Evolutionary conservation across 1,140 invertebrate genomes (phyloP).

Genomic region (Drosophila pruinosa): DNA sequence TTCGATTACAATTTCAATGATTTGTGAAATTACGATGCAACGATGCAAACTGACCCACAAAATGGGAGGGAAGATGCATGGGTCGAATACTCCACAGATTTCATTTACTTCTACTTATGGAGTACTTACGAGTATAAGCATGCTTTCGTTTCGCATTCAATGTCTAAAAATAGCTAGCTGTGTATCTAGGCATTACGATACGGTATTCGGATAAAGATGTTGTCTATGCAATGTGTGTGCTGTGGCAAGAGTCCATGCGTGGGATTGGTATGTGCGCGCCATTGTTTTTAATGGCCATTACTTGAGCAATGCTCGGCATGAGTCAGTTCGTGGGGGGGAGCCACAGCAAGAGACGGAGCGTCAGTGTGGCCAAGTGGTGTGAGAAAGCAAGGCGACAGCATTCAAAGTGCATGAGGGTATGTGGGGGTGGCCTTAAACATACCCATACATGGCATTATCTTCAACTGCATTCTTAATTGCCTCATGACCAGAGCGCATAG

Average conservation of each 20-base stretch:
- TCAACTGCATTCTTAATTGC: conserved; percentile 49
- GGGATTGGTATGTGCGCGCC: conserved; percentile 63
- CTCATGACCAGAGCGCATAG: conserved; percentile 32
- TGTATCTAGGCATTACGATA: conserved; percentile 3
- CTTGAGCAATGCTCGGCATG: conserved; percentile 33
- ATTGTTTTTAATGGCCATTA: conserved; percentile 50
- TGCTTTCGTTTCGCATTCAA: neutral
- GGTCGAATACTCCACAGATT: neutral
- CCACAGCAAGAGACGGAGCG: neutral
- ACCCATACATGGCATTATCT: neutral
- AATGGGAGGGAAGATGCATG: neutral
- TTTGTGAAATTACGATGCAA: conserved; percentile 40
- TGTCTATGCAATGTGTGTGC: neutral
- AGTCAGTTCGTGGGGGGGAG: conserved; percentile 51
- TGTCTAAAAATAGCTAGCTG: conserved; percentile 38
- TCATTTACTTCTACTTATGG: conserved; percentile 4
- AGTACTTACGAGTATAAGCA: conserved; percentile 11
- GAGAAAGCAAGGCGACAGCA: conserved; percentile 4
- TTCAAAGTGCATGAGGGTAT: conserved; percentile 1
- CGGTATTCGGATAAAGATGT: conserved; percentile 12
- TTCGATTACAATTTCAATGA: conserved; percentile 40
- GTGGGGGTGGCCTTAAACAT: neutral
- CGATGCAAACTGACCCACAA: conserved; percentile 29
- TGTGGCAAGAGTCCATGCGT: conserved; percentile 42
- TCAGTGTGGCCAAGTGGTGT: conserved; percentile 21